Evolutionary conservation across 2,113 vertebrate species (phyloP), one percentile per base, ranked within the genome.

Genomic region (Geococcyx californianus): DNA sequence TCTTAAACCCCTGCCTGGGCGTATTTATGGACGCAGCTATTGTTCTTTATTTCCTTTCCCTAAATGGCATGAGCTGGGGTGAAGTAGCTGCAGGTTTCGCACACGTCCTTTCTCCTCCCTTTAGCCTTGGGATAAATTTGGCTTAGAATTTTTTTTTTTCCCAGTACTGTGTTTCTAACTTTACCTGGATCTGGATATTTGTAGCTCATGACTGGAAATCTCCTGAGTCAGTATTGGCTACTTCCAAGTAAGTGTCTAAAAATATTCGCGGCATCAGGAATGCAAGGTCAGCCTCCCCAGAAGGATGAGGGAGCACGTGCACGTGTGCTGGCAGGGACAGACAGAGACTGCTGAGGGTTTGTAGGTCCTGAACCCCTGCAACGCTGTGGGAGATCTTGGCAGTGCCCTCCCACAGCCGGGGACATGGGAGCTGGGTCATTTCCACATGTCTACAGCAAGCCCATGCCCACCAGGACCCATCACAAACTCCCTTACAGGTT

Each of bases 31-130:
- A 78, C 52, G 54, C 15, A 75, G 76, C 56, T 54, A 87, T 81
- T 95, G 94, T 64, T 67, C 90, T 90, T 93, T 81, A 78, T 84
- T 95, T 96, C 88, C 90, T 95, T 89, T 89, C 85, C 83, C 86
- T 72, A 73, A 91, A 90, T 2, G n/a, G 59, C 68, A 90, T 52
- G 40, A 55, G 78, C 5, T 7, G 67, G 82, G 25, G 31, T 45
- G 66, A 93, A 91, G 51, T 31, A 91, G 70, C 45, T 29, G 34
- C 66, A 93, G 34, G 49, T 51, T 93, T 89, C 67, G 85, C 79
- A 58, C n/a, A 40, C 52, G 63, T 51, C 55, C 75, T 89, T 94
- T 90, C 55, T 90, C 76, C 29, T 91, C 76, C 47, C 63, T 52
- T 89, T 77, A 78, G 40, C n/a, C 19, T 47, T 34, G 8, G 73